These are phyloP conservation scores for Diadophis punctatus DNA, from an alignment of 2,113 vertebrate species.

Conservation along the genomic window DNA sequence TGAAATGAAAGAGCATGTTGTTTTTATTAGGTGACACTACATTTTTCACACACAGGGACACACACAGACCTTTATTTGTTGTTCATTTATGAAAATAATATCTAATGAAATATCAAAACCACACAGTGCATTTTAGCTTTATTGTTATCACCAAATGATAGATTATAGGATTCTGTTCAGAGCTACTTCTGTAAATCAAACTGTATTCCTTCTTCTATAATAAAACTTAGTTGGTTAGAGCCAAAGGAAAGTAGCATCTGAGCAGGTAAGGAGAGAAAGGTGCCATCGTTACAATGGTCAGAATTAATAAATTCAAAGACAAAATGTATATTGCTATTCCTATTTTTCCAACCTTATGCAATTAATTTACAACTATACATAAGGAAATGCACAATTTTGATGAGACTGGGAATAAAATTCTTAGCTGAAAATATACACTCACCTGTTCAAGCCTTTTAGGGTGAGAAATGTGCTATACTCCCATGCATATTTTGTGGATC, in stretches of 20 bases:
- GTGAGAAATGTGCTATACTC: slow-evolving; percentile 13
- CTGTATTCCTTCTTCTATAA: background rate
- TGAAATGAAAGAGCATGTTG: background rate
- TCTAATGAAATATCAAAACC: background rate
- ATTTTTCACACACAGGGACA: background rate
- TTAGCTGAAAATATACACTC: background rate
- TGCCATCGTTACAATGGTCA: background rate
- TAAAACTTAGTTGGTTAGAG: background rate
- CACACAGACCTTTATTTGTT: background rate
- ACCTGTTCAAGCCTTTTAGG: background rate
- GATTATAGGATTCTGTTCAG: background rate
- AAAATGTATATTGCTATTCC: background rate
- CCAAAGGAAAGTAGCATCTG: too few relatives aligned
- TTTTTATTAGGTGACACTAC: background rate
- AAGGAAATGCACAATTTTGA: background rate
- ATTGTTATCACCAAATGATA: background rate
- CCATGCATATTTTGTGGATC: slow-evolving; percentile 1
- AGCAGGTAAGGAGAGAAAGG: background rate
- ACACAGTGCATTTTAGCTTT: background rate
- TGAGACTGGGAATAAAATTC: slow-evolving; percentile 1
- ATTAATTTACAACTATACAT: background rate
- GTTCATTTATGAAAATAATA: background rate
- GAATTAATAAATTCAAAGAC: background rate
- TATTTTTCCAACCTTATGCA: background rate
- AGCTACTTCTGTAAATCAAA: background rate